Conservation (phyloP, 2,113 vertebrate species). For the Casuarius casuarius region DNA sequence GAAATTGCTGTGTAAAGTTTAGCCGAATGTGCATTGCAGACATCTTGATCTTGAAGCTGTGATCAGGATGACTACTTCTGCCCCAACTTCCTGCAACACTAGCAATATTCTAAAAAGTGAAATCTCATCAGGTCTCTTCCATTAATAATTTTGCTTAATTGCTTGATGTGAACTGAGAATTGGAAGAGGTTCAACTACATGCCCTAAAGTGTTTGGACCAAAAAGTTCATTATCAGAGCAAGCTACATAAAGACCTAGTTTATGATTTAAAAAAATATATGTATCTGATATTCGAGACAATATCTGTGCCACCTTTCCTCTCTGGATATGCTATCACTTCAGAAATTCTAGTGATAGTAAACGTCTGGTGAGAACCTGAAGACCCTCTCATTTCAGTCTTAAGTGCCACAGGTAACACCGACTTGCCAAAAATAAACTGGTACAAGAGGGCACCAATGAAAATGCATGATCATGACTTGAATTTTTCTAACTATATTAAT, state of each 20-base stretch:
- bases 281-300: background rate
- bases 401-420: background rate
- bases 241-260: background rate
- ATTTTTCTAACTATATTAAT: background rate
- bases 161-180: background rate
- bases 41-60: background rate
- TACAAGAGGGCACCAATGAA: background rate
- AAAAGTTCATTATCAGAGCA: background rate
- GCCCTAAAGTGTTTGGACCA: background rate
- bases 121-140: background rate
- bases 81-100: background rate
- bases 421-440: background rate
- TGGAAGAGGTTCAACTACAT: background rate
- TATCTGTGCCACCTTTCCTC: background rate
- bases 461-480: rapidly evolving
- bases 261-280: background rate
- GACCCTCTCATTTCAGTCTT: background rate
- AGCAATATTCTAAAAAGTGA: background rate
- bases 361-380: background rate
- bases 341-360: background rate
- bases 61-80: background rate
- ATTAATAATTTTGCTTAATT: background rate
- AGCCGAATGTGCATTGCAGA: background rate
- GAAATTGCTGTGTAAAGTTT: background rate
- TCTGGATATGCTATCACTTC: background rate